Evolutionary conservation across 1,140 invertebrate genomes (phyloP).

Genomic region (Achatina immaculata): DNA sequence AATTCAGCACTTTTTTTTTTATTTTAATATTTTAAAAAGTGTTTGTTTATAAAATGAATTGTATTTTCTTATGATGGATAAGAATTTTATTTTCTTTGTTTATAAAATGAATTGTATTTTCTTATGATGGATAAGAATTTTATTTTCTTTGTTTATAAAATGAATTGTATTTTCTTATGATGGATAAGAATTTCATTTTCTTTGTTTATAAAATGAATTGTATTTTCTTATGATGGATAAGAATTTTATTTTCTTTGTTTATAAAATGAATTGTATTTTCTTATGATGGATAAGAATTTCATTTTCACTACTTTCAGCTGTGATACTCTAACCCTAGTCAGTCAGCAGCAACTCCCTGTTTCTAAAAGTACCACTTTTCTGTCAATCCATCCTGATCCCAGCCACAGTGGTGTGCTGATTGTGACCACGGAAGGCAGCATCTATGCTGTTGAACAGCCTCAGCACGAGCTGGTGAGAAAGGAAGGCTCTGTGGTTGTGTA

Average conservation of each 20-base stretch:
- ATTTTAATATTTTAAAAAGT: no score
- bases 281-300: background rate
- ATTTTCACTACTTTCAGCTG: constrained; percentile 25
- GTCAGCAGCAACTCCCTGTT: constrained; percentile 34
- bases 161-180: no score
- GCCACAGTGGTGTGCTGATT: constrained; percentile 13
- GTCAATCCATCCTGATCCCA: constrained; percentile 30
- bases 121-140: no score
- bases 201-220: no score
- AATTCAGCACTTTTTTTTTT: no score
- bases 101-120: no score
- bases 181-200: no score
- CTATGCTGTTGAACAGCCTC: constrained; percentile 11
- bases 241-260: background rate
- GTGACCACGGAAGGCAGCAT: constrained; percentile 31
- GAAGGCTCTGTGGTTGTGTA: constrained; percentile 10
- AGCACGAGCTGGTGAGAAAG: background rate
- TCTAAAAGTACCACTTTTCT: constrained; percentile 13
- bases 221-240: no score
- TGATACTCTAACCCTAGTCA: constrained; percentile 21
- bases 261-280: background rate
- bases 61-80: no score
- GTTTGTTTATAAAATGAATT: no score
- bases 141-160: no score
- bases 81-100: no score